phyloP scores from a whole-genome alignment of 2,888 invertebrate genomes.

The Hypolimnas misippus region DNA sequence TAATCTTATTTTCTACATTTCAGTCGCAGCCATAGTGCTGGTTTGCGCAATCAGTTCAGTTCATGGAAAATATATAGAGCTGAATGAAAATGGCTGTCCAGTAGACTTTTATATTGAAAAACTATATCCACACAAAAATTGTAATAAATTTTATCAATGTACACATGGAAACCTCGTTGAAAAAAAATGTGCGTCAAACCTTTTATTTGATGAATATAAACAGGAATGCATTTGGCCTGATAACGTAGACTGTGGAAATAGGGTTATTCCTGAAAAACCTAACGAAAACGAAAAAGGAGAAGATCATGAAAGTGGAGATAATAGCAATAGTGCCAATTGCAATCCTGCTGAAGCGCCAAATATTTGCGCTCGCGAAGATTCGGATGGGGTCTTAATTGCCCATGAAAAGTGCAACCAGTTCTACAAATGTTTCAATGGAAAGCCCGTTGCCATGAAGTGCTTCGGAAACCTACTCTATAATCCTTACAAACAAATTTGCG shows the following conservation, averaged over 20 bases:
- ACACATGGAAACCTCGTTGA: conserved; percentile 49
- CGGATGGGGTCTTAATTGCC: conserved; percentile 42
- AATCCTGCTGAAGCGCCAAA: conserved; percentile 46
- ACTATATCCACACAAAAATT: conserved; percentile 51
- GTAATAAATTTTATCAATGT: conserved; percentile 54
- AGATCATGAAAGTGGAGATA: conserved; percentile 30
- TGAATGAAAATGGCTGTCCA: conserved; percentile 48
- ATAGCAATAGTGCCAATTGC: conserved; percentile 46
- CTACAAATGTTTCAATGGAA: conserved; percentile 51
- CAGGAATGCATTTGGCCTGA: conserved; percentile 47
- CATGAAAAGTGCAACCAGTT: conserved; percentile 53
- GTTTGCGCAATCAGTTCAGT: conserved; percentile 60
- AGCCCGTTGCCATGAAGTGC: conserved; percentile 47
- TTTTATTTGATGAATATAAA: conserved; percentile 44
- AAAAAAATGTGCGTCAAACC: conserved; percentile 43
- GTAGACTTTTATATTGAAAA: conserved; percentile 44
- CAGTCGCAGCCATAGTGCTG: conserved; percentile 58
- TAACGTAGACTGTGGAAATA: conserved; percentile 46
- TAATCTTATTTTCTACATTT: conserved; percentile 42
- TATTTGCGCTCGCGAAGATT: conserved; percentile 49
- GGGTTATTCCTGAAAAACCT: background rate
- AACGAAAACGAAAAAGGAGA: background rate
- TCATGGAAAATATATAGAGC: conserved; percentile 47
- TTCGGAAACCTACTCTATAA: conserved; percentile 49
- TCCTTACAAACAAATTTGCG: conserved; percentile 49